Evolutionary conservation across 2,888 invertebrate genomes (phyloP), one percentile per base, ranked within the genome.

Genomic region (Desoria tigrina): DNA sequence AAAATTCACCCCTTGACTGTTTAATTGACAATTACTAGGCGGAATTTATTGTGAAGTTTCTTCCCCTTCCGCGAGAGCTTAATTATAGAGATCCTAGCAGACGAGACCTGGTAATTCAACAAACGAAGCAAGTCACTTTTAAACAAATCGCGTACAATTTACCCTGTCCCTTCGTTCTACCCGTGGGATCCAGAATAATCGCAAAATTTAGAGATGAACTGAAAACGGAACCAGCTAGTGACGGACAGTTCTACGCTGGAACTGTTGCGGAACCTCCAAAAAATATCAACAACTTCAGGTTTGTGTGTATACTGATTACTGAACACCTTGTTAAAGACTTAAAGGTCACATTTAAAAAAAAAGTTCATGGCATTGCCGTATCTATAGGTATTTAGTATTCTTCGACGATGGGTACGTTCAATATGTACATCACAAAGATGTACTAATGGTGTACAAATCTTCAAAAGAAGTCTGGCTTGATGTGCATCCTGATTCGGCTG

Each of bases 361-460:
- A 57, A 66, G 54, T 78, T n/a, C n/a, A n/a, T n/a, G n/a, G n/a
- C 9, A 39, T 9, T 39, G 11, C 14, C 11, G 18, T 51, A 23
- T 51, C 77, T 79, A 27, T 79, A 89, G 91, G 71, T 95, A 94
- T 79, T 82, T 95, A 68, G 86, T 95, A 37, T 95, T 96, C 80
- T 95, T 94, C 80, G 95, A 95, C 79, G 92, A 94, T 78, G 94
- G 94, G 0, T 93, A 92, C 79, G 91, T 91, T 0, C 92, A 94
- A 77, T 95, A 95, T 80, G 90, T 90, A 0, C 79, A 81, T 1
- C 89, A 89, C 74, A 81, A 84, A 3, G 84, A 86, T 77, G 87
- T 92, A 0, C 85, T 86, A 2, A 80, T 89, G 0, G 87, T 92
- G 1, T 86, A 86, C 68, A 86, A 89, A 74, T 82, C 83, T 69